A percentile compares a stretch with the other conserved stretches of the same genome.
Conservation (phyloP, 1,140 invertebrate genomes). For the Battus philenor region DNA sequence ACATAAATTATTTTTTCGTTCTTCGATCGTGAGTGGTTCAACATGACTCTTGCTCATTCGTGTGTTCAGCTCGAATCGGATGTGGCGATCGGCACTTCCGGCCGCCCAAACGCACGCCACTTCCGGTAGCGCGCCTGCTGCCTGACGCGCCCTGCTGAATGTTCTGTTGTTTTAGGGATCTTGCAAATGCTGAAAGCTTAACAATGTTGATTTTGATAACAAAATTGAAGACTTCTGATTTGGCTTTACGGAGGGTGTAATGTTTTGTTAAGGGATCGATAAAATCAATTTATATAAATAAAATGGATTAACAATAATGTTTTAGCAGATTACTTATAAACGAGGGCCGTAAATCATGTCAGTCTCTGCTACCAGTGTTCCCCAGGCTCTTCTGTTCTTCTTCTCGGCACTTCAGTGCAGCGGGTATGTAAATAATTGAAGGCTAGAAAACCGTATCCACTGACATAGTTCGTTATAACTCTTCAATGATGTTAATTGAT, state of each 20-base stretch:
- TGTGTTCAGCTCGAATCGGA: constrained; percentile 26
- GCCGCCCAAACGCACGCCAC: constrained; percentile 34
- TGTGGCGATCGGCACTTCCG: constrained; percentile 39
- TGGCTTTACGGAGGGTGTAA: constrained; percentile 33
- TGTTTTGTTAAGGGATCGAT: constrained; percentile 22
- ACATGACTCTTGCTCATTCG: constrained; percentile 9
- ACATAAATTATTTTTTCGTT: too few relatives aligned
- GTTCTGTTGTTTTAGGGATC: constrained; percentile 38
- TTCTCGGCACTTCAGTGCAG: too few relatives aligned
- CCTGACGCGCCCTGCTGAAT: constrained; percentile 20
- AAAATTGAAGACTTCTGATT: constrained; percentile 31
- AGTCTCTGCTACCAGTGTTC: too few relatives aligned
- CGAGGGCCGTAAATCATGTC: too few relatives aligned
- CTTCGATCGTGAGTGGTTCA: background rate
- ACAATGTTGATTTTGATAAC: constrained; percentile 37
- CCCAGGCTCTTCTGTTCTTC: too few relatives aligned
- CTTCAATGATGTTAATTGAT: too few relatives aligned
- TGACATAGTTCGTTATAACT: too few relatives aligned
- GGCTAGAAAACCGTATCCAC: too few relatives aligned
- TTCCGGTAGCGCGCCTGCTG: constrained; percentile 25
- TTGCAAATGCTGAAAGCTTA: constrained; percentile 34
- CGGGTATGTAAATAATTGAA: too few relatives aligned
- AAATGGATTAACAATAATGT: too few relatives aligned
- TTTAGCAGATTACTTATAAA: too few relatives aligned
- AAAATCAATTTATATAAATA: too few relatives aligned